Evolutionary conservation across 2,797 vertebrate genomes (phyloP).

Genomic region (Diplodus puntazzo): DNA sequence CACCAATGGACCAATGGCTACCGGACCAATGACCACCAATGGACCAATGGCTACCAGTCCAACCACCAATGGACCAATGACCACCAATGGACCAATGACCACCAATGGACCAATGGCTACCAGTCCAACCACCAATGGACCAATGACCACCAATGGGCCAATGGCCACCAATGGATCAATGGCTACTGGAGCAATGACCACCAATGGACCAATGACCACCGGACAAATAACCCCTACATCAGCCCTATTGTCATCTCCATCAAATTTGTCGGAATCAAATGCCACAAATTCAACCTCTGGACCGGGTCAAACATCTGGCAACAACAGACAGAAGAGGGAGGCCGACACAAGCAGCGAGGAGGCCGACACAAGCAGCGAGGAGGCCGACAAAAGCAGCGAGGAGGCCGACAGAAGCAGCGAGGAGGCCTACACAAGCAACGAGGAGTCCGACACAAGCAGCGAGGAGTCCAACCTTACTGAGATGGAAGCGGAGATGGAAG

Average conservation of each 20-base stretch:
- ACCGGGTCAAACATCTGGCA: neutral
- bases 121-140: neutral
- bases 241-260: neutral
- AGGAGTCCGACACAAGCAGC: too few species aligned
- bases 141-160: neutral
- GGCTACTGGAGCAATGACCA: neutral
- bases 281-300: neutral
- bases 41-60: neutral
- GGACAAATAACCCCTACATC: too few species aligned
- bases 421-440: neutral
- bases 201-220: neutral
- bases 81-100: too few species aligned
- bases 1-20: neutral
- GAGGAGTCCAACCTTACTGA: too few species aligned
- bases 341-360: rapidly evolving
- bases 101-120: too few species aligned
- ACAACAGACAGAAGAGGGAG: neutral
- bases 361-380: too few species aligned
- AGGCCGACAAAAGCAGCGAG: too few species aligned
- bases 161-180: neutral
- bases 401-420: neutral
- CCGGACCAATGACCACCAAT: rapidly evolving
- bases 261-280: too few species aligned
- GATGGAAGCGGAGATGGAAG: rapidly evolving
- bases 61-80: neutral